phyloP scores from a whole-genome alignment of 2,113 vertebrate genomes.

The Oostethus manadensis region DNA sequence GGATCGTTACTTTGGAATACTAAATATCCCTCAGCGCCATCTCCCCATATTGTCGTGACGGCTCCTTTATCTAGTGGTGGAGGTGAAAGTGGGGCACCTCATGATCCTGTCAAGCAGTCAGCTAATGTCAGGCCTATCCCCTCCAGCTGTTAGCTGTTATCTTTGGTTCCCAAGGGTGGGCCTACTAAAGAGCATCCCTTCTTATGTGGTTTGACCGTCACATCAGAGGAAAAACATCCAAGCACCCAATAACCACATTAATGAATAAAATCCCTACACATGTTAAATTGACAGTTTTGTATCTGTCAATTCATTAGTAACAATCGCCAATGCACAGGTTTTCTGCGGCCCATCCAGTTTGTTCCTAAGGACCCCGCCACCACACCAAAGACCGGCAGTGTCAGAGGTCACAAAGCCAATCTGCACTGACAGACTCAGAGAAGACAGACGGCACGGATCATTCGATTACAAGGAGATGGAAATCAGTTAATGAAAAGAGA shows the following conservation, averaged over 20 bases:
- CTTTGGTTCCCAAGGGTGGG: constrained; percentile 51
- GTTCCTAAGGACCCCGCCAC: constrained; percentile 18
- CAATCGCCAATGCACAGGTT: neutral
- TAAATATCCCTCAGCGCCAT: constrained; percentile 5
- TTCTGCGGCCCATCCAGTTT: constrained; percentile 12
- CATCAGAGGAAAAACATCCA: neutral
- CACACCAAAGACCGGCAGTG: constrained; percentile 48
- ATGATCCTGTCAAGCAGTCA: constrained; percentile 38
- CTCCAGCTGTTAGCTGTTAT: constrained; percentile 62
- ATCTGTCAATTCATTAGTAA: neutral
- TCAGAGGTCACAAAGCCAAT: constrained; percentile 45
- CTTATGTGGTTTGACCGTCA: constrained; percentile 17
- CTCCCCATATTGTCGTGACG: constrained; percentile 20
- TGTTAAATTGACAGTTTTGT: neutral
- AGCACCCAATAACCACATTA: neutral
- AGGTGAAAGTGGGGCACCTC: constrained; percentile 66
- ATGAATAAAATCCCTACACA: neutral
- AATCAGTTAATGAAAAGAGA: constrained; percentile 57
- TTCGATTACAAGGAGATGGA: constrained; percentile 20
- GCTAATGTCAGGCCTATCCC: constrained; percentile 30
- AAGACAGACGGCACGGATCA: constrained; percentile 38
- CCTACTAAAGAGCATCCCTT: constrained; percentile 22
- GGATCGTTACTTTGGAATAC: neutral
- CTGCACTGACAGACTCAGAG: constrained; percentile 24
- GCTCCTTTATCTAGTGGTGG: constrained; percentile 44